phyloP scores from a whole-genome alignment of 37 sponge, comb jelly and placozoan genomes.

The Corticium candelabrum region DNA sequence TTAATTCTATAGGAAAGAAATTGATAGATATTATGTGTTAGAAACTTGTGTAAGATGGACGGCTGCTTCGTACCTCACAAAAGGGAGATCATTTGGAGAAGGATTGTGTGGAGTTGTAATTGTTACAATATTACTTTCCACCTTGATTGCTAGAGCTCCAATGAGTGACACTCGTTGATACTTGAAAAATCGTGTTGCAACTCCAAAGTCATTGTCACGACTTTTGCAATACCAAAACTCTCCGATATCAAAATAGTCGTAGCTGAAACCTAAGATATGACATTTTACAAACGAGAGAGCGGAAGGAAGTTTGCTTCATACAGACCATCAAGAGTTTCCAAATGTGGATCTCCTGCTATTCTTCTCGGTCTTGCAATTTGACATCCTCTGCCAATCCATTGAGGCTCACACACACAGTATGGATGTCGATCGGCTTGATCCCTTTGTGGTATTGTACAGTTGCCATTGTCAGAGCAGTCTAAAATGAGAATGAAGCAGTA shows the following conservation, averaged over 20 bases:
- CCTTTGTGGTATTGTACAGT: background rate
- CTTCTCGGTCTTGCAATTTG: background rate
- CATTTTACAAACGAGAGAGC: background rate
- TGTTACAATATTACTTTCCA: background rate
- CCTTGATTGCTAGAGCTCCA: background rate
- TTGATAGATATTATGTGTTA: background rate
- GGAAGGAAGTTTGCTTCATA: background rate
- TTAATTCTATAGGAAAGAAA: background rate
- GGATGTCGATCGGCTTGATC: background rate
- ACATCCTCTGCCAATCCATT: background rate
- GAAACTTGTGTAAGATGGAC: too few relatives aligned
- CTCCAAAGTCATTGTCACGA: background rate
- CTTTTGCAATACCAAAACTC: conserved; percentile 1
- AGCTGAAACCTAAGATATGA: background rate
- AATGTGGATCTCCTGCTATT: background rate
- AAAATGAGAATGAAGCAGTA: background rate
- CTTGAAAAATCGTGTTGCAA: background rate
- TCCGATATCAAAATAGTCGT: background rate
- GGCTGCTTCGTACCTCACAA: background rate
- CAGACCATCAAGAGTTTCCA: background rate
- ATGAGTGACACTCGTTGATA: background rate
- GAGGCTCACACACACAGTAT: background rate
- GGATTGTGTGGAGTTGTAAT: background rate
- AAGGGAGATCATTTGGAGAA: background rate
- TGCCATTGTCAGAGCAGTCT: background rate